Evolutionary conservation across 1,140 invertebrate species (phyloP).

Genomic region (Lucilia sericata): DNA sequence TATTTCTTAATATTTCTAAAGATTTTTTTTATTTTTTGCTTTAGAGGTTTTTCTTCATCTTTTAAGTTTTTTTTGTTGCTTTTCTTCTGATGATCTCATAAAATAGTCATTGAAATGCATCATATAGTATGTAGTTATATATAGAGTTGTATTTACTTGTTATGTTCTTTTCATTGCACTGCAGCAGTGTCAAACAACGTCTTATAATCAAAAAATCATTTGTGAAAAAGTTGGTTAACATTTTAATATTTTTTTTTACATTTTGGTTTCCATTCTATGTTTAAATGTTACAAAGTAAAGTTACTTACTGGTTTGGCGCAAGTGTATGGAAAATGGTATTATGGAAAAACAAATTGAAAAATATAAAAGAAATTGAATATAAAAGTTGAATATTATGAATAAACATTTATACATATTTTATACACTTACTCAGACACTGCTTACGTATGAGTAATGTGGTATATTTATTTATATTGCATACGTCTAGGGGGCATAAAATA

Average conservation of each 20-base stretch:
- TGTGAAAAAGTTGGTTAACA: not conserved
- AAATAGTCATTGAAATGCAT: constrained; percentile 41
- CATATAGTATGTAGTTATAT: not conserved
- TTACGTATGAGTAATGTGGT: not conserved
- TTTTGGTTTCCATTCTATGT: not conserved
- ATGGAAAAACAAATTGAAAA: not conserved
- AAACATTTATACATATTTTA: too few relatives aligned
- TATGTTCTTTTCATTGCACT: not conserved
- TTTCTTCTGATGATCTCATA: constrained; percentile 17
- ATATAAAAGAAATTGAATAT: not conserved
- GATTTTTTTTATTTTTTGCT: constrained; percentile 32
- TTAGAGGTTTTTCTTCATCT: constrained; percentile 37
- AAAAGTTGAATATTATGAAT: not conserved
- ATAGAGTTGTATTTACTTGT: not conserved
- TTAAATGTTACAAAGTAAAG: not conserved
- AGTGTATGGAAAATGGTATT: not conserved
- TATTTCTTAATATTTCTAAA: not conserved
- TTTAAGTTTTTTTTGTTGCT: constrained; percentile 35
- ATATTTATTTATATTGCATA: not conserved
- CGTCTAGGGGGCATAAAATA: not conserved
- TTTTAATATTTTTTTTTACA: not conserved
- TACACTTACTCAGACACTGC: not conserved
- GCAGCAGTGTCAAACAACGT: not conserved
- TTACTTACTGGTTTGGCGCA: not conserved
- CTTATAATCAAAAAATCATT: constrained; percentile 23